Evolutionary conservation across 2,888 invertebrate species (phyloP).

Genomic region (Sarcophaga carnaria): DNA sequence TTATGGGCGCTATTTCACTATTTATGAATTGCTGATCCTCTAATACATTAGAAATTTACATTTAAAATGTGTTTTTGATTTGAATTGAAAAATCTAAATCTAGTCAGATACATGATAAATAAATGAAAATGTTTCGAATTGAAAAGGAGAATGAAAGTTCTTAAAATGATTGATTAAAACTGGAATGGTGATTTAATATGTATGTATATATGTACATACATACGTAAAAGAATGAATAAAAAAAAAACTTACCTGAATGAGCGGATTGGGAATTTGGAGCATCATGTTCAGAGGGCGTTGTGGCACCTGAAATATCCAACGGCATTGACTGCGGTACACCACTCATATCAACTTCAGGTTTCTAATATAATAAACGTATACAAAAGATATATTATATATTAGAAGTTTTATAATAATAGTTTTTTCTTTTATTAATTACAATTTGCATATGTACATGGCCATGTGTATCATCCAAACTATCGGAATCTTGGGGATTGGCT

Average conservation of each 20-base stretch:
- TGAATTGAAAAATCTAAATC: background rate
- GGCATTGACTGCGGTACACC: conserved; percentile 81
- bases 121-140: background rate
- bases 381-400: conserved; percentile 47
- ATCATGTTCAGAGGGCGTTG: conserved; percentile 81
- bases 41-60: too few species aligned
- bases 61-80: too few species aligned
- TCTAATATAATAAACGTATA: conserved; percentile 73
- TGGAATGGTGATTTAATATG: background rate
- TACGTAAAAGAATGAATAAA: background rate
- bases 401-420: conserved; percentile 57
- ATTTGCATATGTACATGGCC: conserved; percentile 83
- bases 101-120: background rate
- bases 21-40: too few species aligned
- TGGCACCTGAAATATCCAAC: conserved; percentile 81
- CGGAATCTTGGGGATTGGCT: conserved; percentile 83
- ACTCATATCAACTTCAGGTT: conserved; percentile 81
- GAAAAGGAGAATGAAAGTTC: background rate
- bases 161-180: conserved; percentile 3
- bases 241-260: conserved; percentile 79
- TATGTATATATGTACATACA: background rate
- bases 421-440: conserved; percentile 73
- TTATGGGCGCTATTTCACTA: too few species aligned
- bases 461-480: conserved; percentile 83
- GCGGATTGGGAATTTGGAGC: conserved; percentile 81